Evolutionary conservation across 2,797 vertebrate genomes (phyloP).

Genomic region (Phoxinus dragarum): DNA sequence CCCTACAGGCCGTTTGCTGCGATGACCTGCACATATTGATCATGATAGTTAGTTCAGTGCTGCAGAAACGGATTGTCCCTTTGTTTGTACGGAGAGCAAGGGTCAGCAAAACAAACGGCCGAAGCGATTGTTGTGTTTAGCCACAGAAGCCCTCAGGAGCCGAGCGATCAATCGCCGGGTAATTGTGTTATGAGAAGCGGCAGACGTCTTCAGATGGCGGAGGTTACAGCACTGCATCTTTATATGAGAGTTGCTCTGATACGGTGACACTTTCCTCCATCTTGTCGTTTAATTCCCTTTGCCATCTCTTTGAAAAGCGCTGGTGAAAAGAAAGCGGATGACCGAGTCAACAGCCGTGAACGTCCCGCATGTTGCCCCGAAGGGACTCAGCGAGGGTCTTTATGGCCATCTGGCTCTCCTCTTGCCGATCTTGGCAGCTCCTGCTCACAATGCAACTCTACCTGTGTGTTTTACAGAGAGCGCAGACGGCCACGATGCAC

Average conservation of each 20-base stretch:
- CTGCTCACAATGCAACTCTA: neutral
- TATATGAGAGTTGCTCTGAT: conserved; percentile 20
- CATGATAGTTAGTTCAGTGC: conserved; percentile 24
- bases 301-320: neutral
- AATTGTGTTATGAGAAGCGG: conserved; percentile 64
- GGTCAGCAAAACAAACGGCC: conserved; percentile 54
- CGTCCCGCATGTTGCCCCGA: conserved; percentile 54
- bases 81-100: conserved; percentile 33
- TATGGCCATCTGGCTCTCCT: conserved; percentile 62
- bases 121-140: conserved; percentile 59
- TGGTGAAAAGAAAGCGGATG: conserved; percentile 1
- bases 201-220: neutral
- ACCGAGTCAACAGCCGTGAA: conserved; percentile 35
- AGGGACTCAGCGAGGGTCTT: conserved; percentile 54
- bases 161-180: conserved; percentile 48
- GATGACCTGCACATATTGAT: conserved; percentile 37
- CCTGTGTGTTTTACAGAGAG: neutral
- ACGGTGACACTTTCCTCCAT: conserved; percentile 41
- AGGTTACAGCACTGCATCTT: conserved; percentile 30
- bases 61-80: conserved; percentile 33
- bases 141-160: neutral
- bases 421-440: conserved; percentile 21
- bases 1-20: conserved; percentile 8
- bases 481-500: neutral
- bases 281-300: conserved; percentile 18